These are phyloP conservation scores for Polymixis lichenea DNA, from an alignment of 2,888 invertebrate species.

Conservation along the genomic window DNA sequence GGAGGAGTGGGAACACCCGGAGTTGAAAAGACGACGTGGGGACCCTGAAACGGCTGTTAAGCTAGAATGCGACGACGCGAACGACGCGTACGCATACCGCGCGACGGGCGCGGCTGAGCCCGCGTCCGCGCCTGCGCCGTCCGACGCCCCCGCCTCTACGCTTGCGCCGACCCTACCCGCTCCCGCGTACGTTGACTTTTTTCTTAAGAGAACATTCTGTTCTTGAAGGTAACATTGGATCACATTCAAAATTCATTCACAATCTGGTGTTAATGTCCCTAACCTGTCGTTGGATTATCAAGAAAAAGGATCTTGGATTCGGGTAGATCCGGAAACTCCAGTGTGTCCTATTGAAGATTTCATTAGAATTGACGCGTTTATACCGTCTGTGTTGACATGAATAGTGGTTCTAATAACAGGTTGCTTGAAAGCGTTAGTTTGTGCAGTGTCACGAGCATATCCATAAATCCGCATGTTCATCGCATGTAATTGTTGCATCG, in stretches of 20 bases:
- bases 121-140: constrained; percentile 68
- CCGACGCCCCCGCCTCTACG: constrained; percentile 63
- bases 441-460: constrained; percentile 66
- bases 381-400: constrained; percentile 8
- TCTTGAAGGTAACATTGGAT: constrained; percentile 58
- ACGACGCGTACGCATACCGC: constrained; percentile 93
- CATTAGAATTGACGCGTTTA: constrained; percentile 13
- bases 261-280: constrained; percentile 36
- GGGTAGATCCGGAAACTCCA: constrained; percentile 62
- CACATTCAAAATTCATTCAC: constrained; percentile 47
- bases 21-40: constrained; percentile 89
- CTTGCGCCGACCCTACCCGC: constrained; percentile 70
- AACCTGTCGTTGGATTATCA: constrained; percentile 34
- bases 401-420: constrained; percentile 21
- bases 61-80: constrained; percentile 93
- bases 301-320: constrained; percentile 37
- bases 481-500: constrained; percentile 73
- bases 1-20: constrained; percentile 88
- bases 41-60: constrained; percentile 92
- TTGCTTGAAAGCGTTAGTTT: constrained; percentile 45
- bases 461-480: constrained; percentile 72
- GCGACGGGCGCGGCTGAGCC: constrained; percentile 82
- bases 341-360: constrained; percentile 60
- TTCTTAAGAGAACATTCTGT: constrained; percentile 48
- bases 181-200: constrained; percentile 75